Evolutionary conservation across 2,888 invertebrate species (phyloP).

Genomic region (Nezara viridula): DNA sequence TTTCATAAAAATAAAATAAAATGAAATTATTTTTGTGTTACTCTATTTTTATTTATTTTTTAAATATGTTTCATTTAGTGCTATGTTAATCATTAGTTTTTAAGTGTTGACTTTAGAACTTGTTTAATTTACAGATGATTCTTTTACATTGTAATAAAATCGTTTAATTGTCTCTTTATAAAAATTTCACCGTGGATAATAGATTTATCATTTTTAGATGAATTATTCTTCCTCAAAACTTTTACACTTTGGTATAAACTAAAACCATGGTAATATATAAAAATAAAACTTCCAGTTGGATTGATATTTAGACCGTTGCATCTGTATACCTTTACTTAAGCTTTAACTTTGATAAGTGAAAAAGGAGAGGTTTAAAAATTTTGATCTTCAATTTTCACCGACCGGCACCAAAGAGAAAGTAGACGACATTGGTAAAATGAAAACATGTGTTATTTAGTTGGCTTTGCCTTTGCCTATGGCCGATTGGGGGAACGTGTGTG

Average conservation of each 20-base stretch:
- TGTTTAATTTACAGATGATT: constrained; percentile 6
- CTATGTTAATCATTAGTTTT: not conserved
- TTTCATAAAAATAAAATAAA: too few species aligned
- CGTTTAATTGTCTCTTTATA: not conserved
- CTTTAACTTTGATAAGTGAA: not conserved
- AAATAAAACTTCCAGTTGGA: not conserved
- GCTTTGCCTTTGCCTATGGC: constrained; percentile 57
- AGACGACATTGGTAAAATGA: not conserved
- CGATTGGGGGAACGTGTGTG: constrained; percentile 58
- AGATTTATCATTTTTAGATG: not conserved
- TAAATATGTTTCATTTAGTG: not conserved
- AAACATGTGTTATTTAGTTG: constrained; percentile 47
- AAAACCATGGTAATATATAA: not conserved
- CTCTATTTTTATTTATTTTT: too few species aligned
- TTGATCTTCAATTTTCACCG: not conserved
- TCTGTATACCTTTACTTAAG: not conserved
- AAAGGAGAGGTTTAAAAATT: not conserved
- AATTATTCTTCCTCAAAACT: not conserved
- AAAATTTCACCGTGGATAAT: not conserved
- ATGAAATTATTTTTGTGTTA: too few species aligned
- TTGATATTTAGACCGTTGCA: not conserved
- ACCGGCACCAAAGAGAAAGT: not conserved
- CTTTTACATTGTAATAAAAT: not conserved
- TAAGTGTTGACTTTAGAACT: not conserved
- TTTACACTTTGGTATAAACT: not conserved